Evolutionary conservation across 2,888 invertebrate genomes (phyloP), one percentile per base, ranked within the genome.

Genomic region (Stenurella melanura): DNA sequence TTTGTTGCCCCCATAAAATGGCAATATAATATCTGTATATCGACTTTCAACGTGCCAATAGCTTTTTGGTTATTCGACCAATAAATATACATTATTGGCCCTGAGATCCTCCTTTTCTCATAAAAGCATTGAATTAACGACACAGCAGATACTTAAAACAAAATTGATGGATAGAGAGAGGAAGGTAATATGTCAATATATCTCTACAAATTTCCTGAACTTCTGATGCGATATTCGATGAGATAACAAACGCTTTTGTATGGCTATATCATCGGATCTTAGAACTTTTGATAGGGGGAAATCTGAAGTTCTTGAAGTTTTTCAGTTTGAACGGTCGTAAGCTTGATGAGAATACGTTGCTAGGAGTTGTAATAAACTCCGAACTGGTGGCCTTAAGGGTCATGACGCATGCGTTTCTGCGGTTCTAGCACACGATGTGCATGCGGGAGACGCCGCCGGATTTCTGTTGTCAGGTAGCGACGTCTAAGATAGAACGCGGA

Each of bases 301-400:
- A 60, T 70, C 70, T 42, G 42, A 60, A 70, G 60, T 58, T 60
- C 58, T n/a, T 38, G 18, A 61, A 70, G 42, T 69, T 60, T 61
- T 60, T 60, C 70, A 50, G 58, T 42, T 30, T 30, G 61, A 61
- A 63, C 38, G 54, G 72, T 38, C 63, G 50, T 34, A 17, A 19
- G 63, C 54, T 54, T 67, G 67, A 67, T 67, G 67, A 54, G 56
- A 54, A 67, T 67, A 56, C 67, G 67, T 67, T 67, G 67, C 67
- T 54, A 63, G 72, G 72, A 72, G 72, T 72, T 63, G 72, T 50
- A 72, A 72, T 72, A 61, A 72, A 61, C 63, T 72, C 18, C 61
- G 30, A 54, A 54, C 63, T 15, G 26, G 50, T 19, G 63, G 50
- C 50, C 72, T 63, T 72, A 50, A 63, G 63, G 72, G 58, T 72